Conservation (phyloP, 2,113 vertebrate genomes). For the Hippocampus abdominalis region DNA sequence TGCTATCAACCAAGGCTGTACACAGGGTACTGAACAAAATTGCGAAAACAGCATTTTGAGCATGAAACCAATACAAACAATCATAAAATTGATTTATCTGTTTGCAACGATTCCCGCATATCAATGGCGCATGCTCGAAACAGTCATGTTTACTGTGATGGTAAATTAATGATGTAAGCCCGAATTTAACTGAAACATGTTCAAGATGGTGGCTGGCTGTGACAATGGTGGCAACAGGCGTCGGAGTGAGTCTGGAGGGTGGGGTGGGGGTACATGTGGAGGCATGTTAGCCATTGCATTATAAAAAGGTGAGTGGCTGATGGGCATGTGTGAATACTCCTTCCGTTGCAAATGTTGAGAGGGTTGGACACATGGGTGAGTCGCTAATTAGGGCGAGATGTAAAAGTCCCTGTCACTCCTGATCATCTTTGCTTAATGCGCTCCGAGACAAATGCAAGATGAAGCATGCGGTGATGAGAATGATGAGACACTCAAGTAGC, state of each 20-base stretch:
- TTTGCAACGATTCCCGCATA: not conserved
- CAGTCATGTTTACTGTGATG: not conserved
- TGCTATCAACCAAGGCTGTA: slow-evolving; percentile 4
- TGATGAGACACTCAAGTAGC: not conserved
- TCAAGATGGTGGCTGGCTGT: slow-evolving; percentile 48
- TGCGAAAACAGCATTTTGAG: slow-evolving; percentile 9
- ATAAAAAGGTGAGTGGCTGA: slow-evolving; percentile 50
- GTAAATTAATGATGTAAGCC: slow-evolving; percentile 2
- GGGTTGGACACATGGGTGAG: slow-evolving; percentile 31
- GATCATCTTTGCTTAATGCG: slow-evolving; percentile 61
- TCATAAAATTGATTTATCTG: not conserved
- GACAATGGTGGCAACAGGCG: slow-evolving; percentile 47
- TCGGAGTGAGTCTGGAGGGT: slow-evolving; percentile 12
- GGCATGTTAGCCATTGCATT: slow-evolving; percentile 6
- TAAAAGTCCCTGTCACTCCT: slow-evolving; percentile 62
- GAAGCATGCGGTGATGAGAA: slow-evolving; percentile 18
- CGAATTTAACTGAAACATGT: not conserved
- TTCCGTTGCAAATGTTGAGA: slow-evolving; percentile 30
- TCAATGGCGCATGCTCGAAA: not conserved
- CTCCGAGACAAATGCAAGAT: slow-evolving; percentile 58
- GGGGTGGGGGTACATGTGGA: not conserved
- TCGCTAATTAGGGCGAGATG: slow-evolving; percentile 65
- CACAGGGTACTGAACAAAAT: slow-evolving; percentile 4
- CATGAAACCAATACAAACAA: not conserved
- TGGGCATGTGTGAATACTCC: slow-evolving; percentile 53